phyloP scores from a whole-genome alignment of 2,888 invertebrate genomes.

The Acronicta psi region DNA sequence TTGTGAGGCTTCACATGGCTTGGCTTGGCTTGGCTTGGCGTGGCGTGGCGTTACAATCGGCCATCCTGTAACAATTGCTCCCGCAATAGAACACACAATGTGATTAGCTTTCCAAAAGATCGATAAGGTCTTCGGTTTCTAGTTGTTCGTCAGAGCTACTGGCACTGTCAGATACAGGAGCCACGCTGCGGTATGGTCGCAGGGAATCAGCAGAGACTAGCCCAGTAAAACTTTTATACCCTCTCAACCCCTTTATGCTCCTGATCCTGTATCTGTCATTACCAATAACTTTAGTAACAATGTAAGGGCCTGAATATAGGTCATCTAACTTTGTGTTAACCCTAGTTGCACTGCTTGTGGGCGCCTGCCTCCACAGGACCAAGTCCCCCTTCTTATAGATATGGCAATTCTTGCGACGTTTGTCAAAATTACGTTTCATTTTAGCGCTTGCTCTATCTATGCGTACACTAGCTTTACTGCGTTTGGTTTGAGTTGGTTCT shows the following conservation, averaged over 20 bases:
- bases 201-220: slow-evolving; percentile 32
- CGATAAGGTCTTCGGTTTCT: slow-evolving; percentile 40
- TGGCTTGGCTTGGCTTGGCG: no score
- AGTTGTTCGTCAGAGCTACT: slow-evolving; percentile 53
- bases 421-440: slow-evolving; percentile 17
- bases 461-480: background rate
- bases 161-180: slow-evolving; percentile 44
- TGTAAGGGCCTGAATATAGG: slow-evolving; percentile 54
- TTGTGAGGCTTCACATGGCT: no score
- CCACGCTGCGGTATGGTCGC: slow-evolving; percentile 38
- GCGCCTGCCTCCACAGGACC: slow-evolving; percentile 13
- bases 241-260: slow-evolving; percentile 48
- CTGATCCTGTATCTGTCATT: slow-evolving; percentile 56
- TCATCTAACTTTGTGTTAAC: slow-evolving; percentile 36
- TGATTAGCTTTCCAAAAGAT: slow-evolving; percentile 5
- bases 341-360: slow-evolving; percentile 6
- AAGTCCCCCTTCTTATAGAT: slow-evolving; percentile 15
- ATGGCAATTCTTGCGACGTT: slow-evolving; percentile 1
- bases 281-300: slow-evolving; percentile 47
- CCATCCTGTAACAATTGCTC: slow-evolving; percentile 1
- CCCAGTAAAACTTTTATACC: slow-evolving; percentile 34
- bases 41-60: background rate
- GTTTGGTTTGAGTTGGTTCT: background rate
- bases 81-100: background rate
- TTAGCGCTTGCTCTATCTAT: background rate